A percentile compares a stretch with the other conserved stretches of the same genome.
Evolutionary conservation across 2,113 vertebrate genomes (phyloP).

Genomic region (Crotalus tigris): DNA sequence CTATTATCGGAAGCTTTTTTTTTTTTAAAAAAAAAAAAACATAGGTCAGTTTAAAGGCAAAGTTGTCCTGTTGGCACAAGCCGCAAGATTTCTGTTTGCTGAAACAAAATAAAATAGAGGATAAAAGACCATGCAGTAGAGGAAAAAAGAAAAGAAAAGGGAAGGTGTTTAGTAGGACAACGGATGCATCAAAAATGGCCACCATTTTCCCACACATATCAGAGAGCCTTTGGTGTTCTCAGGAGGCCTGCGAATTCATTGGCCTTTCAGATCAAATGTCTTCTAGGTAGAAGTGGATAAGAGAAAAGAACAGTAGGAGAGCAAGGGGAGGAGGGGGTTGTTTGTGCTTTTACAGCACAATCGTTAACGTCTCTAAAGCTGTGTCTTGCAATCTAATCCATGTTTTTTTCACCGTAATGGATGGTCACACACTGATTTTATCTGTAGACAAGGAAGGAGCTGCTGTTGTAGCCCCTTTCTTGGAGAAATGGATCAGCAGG

Average conservation of each 20-base stretch:
- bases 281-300: conserved; percentile 77
- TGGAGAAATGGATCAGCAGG: conserved; percentile 36
- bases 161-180: conserved; percentile 56
- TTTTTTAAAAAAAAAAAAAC: background rate
- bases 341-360: conserved; percentile 28
- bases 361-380: conserved; percentile 60
- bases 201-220: conserved; percentile 83
- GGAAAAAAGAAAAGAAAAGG: conserved; percentile 30
- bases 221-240: conserved; percentile 68
- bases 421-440: conserved; percentile 68
- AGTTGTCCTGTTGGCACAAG: conserved; percentile 11
- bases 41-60: conserved; percentile 1
- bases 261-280: conserved; percentile 78
- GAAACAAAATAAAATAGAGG: conserved; percentile 70
- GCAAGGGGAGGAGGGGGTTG: background rate
- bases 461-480: conserved; percentile 65
- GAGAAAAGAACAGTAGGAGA: conserved; percentile 46
- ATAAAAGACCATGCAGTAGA: conserved; percentile 67
- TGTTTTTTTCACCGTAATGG: conserved; percentile 69
- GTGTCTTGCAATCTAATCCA: conserved; percentile 79
- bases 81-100: conserved; percentile 42
- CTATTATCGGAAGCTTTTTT: background rate
- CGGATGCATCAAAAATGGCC: conserved; percentile 74
- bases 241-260: conserved; percentile 71
- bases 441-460: conserved; percentile 71